Evolutionary conservation across 2,113 vertebrate genomes (phyloP), one percentile per base, ranked within the genome.

Genomic region (Xenopus tropicalis): DNA sequence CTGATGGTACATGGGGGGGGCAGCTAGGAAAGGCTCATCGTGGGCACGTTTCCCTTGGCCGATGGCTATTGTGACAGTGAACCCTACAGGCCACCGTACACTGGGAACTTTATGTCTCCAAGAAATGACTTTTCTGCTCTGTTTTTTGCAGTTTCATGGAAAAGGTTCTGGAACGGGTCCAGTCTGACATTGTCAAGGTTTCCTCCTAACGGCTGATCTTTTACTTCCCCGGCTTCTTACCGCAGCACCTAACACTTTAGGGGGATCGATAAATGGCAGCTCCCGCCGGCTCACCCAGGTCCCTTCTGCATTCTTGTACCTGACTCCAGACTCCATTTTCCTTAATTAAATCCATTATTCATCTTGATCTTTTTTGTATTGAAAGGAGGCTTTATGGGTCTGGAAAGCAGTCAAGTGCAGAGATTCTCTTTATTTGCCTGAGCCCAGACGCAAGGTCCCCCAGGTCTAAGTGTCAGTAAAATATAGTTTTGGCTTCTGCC

Each of bases 311-410:
- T 56, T 61, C 54, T 25, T 12, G 10, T 57, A 65, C 56, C 51
- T 66, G 54, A 61, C 42, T 61, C 46, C 1, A 67, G 22, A 67
- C 23, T n/a, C 72, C 64, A 61, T 74, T 74, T 61, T 61, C 22
- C 61, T 67, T 74, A 74, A 74, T 74, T 74, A 74, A 74, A 74
- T 74, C 72, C 72, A 74, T 74, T 74, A 74, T 74, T 74, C 72
- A 74, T 74, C 72, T 67, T 61, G 64, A 74, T 25, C 22, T 46
- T 74, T 61, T 74, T 67, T 74, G 43, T 67, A 59, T 59, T 29
- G n/a, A 17, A 52, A 59, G 14, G 3, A 13, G 7, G 8, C 23
- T 66, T 67, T 74, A 74, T 67, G 72, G 59, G 44, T 52, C 48
- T 67, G 72, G 64, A 58, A 44, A 29, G 20, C 29, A 29, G 37